Percentiles rank a stretch among this genome's conserved stretches.
These are phyloP conservation scores for Carlito syrichta DNA, from an alignment of 2,113 vertebrate genomes.

Conservation along the genomic window DNA sequence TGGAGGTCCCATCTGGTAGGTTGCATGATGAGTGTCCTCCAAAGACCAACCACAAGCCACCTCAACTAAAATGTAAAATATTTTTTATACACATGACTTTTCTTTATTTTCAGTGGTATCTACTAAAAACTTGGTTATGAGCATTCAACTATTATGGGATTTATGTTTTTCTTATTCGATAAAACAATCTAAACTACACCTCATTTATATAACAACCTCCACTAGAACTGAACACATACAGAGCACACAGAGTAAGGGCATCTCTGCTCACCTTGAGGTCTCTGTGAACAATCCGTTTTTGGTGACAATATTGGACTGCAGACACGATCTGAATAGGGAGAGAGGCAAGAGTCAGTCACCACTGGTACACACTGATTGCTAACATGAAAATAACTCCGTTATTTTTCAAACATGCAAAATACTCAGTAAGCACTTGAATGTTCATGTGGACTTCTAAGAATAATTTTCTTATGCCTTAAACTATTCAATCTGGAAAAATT, in stretches of 20 bases:
- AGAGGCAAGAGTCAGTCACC: constrained; percentile 60
- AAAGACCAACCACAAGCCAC: neutral
- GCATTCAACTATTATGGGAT: neutral
- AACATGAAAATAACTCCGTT: neutral
- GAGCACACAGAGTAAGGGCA: neutral
- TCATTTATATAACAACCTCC: neutral
- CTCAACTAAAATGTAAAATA: neutral
- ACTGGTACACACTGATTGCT: neutral
- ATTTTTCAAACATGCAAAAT: neutral
- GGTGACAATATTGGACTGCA: constrained; percentile 99
- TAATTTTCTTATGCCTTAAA: neutral
- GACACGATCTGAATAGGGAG: constrained; percentile 93
- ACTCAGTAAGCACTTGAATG: neutral
- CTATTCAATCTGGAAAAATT: neutral
- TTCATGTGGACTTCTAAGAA: neutral
- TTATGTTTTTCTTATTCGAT: neutral
- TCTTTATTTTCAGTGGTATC: neutral
- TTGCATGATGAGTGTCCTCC: neutral
- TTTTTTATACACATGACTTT: neutral
- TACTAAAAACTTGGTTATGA: neutral
- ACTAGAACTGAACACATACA: neutral
- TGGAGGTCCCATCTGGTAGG: neutral
- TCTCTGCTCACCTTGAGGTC: constrained; percentile 94
- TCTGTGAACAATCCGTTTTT: constrained; percentile 98
- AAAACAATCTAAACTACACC: neutral